These are phyloP conservation scores for Brachynemurus nebulosus DNA, from an alignment of 2,888 invertebrate species.

Conservation along the genomic window DNA sequence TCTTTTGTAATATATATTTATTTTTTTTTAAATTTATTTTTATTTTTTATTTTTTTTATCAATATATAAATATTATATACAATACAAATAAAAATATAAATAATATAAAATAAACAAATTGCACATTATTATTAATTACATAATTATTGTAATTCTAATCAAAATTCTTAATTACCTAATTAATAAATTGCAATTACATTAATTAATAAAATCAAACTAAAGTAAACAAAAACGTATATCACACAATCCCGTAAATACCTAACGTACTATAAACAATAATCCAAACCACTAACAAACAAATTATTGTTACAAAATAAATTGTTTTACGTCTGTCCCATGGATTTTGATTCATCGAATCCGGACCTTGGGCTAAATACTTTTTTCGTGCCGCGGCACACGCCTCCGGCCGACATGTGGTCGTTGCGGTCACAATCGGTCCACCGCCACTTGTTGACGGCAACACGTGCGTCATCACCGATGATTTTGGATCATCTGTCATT, in stretches of 20 bases:
- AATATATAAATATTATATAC: no score
- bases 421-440: no score
- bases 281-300: constrained; percentile 35
- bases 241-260: constrained; percentile 1
- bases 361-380: constrained; percentile 26
- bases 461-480: constrained; percentile 1
- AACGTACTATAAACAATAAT: constrained; percentile 29
- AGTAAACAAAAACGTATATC: constrained; percentile 2
- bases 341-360: constrained; percentile 26
- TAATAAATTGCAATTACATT: neutral
- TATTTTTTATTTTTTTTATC: neutral
- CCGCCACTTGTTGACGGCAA: constrained; percentile 15
- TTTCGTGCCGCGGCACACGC: constrained; percentile 28
- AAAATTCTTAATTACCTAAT: neutral
- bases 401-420: constrained; percentile 27
- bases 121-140: constrained; percentile 1
- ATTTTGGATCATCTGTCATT: constrained; percentile 16
- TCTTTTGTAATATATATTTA: no score
- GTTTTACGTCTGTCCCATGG: constrained; percentile 39
- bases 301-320: constrained; percentile 32
- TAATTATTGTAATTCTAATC: neutral
- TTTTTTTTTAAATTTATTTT: neutral
- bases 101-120: neutral
- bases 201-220: neutral
- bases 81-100: neutral